Conservation (phyloP, 2,113 vertebrate species). For the Tilapia sparmanii region DNA sequence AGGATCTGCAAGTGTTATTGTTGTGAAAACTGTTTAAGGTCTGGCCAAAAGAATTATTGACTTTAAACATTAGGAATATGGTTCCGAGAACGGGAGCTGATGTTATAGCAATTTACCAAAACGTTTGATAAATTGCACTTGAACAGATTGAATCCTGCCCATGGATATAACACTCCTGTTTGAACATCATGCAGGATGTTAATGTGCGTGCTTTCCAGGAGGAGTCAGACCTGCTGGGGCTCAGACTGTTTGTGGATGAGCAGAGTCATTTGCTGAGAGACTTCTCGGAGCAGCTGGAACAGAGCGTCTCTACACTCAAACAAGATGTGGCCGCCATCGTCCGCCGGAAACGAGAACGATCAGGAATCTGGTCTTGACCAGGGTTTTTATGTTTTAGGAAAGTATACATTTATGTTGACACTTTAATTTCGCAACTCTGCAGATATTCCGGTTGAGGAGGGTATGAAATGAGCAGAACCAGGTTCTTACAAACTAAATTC, state of each 20-base stretch:
- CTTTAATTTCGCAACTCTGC: not conserved
- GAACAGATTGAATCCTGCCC: not conserved
- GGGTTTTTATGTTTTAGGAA: not conserved
- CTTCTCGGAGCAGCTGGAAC: conserved; percentile 80
- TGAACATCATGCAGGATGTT: not conserved
- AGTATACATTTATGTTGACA: not conserved
- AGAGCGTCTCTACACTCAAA: conserved; percentile 77
- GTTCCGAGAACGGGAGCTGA: not conserved
- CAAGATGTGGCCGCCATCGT: conserved; percentile 81
- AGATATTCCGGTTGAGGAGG: not conserved
- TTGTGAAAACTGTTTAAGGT: not conserved
- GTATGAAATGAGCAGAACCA: not conserved
- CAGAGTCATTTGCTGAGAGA: conserved; percentile 75
- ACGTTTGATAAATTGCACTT: not conserved
- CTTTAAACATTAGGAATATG: not conserved
- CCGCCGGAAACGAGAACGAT: conserved; percentile 76
- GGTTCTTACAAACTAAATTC: not conserved
- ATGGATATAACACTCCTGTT: not conserved
- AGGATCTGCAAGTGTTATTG: not conserved
- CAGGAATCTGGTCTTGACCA: conserved; percentile 60
- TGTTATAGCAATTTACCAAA: not conserved
- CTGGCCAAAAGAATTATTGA: not conserved
- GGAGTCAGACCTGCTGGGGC: conserved; percentile 72
- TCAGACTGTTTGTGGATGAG: conserved; percentile 75
- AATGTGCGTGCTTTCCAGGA: conserved; percentile 61